These are phyloP conservation scores for Beaufortia kweichowensis DNA, from an alignment of 2,113 vertebrate genomes.

Conservation along the genomic window DNA sequence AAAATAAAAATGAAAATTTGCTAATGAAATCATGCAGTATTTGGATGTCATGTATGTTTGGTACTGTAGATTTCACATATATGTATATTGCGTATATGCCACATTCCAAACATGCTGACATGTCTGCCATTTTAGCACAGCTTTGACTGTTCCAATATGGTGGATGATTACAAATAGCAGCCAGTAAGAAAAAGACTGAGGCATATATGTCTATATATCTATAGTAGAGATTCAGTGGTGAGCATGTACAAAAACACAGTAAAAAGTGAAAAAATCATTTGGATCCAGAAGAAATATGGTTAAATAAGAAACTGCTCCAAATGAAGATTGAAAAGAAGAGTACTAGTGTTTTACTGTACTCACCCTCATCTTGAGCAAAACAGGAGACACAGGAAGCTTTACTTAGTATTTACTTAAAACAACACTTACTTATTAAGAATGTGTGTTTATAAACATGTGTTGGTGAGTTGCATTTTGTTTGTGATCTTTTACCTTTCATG, in stretches of 20 bases:
- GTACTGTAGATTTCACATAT: too few relatives aligned
- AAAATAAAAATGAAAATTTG: not conserved
- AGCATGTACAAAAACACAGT: not conserved
- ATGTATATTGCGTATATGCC: too few relatives aligned
- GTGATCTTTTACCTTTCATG: conserved; percentile 86
- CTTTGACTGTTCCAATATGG: too few relatives aligned
- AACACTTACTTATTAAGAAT: not conserved
- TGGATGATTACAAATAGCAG: too few relatives aligned
- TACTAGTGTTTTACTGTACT: conserved; percentile 54
- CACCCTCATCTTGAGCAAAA: conserved; percentile 75
- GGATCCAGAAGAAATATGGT: not conserved
- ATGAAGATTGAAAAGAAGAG: not conserved
- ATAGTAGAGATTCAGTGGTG: too few relatives aligned
- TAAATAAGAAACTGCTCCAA: not conserved
- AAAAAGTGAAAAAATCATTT: too few relatives aligned
- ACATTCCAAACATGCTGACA: too few relatives aligned
- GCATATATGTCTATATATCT: too few relatives aligned
- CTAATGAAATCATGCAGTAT: not conserved
- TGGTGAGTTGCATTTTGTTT: not conserved
- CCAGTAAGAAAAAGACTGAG: too few relatives aligned
- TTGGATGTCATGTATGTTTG: too few relatives aligned
- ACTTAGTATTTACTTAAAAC: conserved; percentile 41
- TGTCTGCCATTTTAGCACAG: too few relatives aligned
- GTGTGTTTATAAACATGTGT: not conserved
- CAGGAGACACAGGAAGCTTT: conserved; percentile 69